phyloP scores from a whole-genome alignment of 2,888 invertebrate species.

The Dione vanillae region DNA sequence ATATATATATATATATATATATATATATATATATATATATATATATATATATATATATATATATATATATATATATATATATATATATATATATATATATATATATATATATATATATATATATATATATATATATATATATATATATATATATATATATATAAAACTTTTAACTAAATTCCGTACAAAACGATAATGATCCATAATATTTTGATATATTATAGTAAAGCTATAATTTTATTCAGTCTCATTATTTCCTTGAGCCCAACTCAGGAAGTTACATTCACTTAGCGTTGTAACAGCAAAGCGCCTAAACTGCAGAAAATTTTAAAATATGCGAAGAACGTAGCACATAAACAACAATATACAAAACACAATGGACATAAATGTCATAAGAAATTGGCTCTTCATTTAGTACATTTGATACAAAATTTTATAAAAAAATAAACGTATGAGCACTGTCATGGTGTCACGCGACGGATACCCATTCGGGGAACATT shows the following conservation, averaged over 20 bases:
- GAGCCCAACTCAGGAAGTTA: constrained; percentile 14
- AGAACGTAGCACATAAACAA: constrained; percentile 53
- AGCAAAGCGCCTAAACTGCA: constrained; percentile 22
- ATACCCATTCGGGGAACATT: too few species aligned
- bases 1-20: too few species aligned
- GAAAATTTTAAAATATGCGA: constrained; percentile 40
- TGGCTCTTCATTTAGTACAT: constrained; percentile 61
- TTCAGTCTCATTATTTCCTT: not conserved
- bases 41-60: too few species aligned
- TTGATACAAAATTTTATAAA: constrained; percentile 56
- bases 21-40: too few species aligned
- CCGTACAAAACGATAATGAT: not conserved
- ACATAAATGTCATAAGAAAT: constrained; percentile 66
- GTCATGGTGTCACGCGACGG: too few species aligned
- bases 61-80: too few species aligned
- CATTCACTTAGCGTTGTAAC: constrained; percentile 15
- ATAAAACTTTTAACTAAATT: too few species aligned
- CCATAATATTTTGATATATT: not conserved
- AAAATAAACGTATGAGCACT: too few species aligned
- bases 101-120: too few species aligned
- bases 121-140: too few species aligned
- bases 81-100: too few species aligned
- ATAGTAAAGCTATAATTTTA: not conserved
- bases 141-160: too few species aligned
- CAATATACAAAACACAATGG: constrained; percentile 53